phyloP scores from a whole-genome alignment of 2,113 vertebrate species.

The Arothron firmamentum region DNA sequence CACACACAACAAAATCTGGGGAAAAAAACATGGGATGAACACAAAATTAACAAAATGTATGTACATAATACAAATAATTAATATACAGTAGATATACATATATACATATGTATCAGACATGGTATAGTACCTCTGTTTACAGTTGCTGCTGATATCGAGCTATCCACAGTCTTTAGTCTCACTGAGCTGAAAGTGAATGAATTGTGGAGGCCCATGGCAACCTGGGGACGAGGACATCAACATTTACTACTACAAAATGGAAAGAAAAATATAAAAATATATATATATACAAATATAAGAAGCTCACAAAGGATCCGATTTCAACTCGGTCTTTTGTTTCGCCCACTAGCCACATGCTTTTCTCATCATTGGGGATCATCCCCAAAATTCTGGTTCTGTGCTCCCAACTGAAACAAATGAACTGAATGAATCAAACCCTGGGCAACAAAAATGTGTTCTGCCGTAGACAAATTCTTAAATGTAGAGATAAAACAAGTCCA shows the following conservation, averaged over 20 bases:
- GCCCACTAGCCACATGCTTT: conserved; percentile 65
- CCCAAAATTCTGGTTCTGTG: fast-evolving
- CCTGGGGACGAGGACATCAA: conserved; percentile 35
- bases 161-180: fast-evolving
- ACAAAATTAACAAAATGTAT: neutral
- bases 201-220: conserved; percentile 22
- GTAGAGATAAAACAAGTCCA: too few species aligned
- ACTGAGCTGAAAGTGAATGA: fast-evolving
- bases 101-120: neutral
- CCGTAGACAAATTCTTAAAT: too few species aligned
- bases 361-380: conserved; percentile 42
- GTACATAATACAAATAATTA: neutral
- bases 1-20: conserved; percentile 72
- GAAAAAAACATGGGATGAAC: neutral
- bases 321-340: fast-evolving
- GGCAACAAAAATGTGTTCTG: too few species aligned
- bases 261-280: neutral
- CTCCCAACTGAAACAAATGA: conserved; percentile 27
- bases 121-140: conserved; percentile 37
- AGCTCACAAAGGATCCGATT: conserved; percentile 62
- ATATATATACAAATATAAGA: neutral
- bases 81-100: too few species aligned
- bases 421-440: too few species aligned
- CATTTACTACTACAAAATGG: neutral
- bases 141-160: conserved; percentile 49